These are phyloP conservation scores for Hydrocynus forskahlii DNA, from an alignment of 2,797 vertebrate species.

Conservation along the genomic window DNA sequence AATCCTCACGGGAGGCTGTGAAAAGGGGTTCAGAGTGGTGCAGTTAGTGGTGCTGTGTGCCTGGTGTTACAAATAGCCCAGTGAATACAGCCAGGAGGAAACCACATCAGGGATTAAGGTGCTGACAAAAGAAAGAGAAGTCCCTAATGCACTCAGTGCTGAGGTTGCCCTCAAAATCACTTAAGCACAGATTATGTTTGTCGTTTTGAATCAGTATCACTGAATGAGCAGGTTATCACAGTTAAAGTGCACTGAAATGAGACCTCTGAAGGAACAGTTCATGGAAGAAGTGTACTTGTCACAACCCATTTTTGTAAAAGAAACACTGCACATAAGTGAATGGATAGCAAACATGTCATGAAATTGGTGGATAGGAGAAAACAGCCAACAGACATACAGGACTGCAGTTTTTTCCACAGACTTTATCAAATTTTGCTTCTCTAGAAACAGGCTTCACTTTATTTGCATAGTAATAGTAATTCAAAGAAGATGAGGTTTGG, in stretches of 20 bases:
- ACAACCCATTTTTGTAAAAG: conserved; percentile 7
- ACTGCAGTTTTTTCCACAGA: not conserved
- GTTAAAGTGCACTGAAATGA: not conserved
- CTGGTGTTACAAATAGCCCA: conserved; percentile 28
- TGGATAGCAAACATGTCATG: not conserved
- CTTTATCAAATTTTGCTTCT: not conserved
- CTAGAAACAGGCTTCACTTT: not conserved
- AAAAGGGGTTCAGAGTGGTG: conserved; percentile 29
- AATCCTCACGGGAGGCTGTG: conserved; percentile 31
- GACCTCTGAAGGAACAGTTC: not conserved
- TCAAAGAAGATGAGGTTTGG: conserved; percentile 8
- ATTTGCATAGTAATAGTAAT: not conserved
- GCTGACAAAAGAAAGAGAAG: not conserved
- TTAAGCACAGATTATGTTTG: not conserved
- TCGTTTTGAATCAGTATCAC: not conserved
- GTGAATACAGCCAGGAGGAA: conserved; percentile 12
- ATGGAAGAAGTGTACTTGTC: not conserved
- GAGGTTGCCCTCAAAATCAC: not conserved
- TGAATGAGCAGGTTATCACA: not conserved
- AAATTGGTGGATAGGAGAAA: conserved; percentile 2
- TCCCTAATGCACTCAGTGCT: not conserved
- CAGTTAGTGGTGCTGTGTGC: conserved; percentile 18
- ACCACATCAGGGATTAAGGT: conserved; percentile 15
- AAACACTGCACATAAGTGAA: not conserved
- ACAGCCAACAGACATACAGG: not conserved